These are phyloP conservation scores for Eudyptes chrysolophus DNA, from an alignment of 2,113 vertebrate genomes.

Conservation along the genomic window DNA sequence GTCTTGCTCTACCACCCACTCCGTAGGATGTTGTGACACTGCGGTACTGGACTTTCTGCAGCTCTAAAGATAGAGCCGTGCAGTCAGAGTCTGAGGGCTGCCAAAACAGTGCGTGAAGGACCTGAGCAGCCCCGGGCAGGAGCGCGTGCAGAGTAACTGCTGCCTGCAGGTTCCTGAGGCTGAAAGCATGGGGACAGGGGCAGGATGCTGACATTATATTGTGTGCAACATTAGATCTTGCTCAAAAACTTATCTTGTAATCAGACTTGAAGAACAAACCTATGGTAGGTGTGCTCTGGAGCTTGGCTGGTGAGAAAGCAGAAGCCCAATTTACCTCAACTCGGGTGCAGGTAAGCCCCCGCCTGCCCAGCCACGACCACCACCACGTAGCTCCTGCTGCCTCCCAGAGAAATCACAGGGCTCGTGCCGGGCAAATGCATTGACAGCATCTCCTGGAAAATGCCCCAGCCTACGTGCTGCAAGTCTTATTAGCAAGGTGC, in stretches of 20 bases:
- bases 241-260: background rate
- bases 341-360: accelerated
- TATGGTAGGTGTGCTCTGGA: background rate
- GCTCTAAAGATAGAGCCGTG: background rate
- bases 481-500: background rate
- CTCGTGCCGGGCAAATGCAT: background rate
- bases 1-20: background rate
- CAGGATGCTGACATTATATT: background rate
- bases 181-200: background rate
- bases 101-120: background rate
- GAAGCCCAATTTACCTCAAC: background rate
- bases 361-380: background rate
- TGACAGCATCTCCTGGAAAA: background rate
- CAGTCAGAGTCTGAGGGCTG: background rate
- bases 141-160: accelerated
- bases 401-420: background rate
- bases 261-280: background rate
- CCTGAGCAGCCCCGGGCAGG: background rate
- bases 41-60: background rate
- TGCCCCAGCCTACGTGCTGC: accelerated
- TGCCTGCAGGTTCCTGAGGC: background rate
- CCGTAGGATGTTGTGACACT: background rate
- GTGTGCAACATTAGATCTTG: background rate
- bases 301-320: background rate
- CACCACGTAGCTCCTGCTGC: background rate